phyloP scores from a whole-genome alignment of 1,140 invertebrate genomes.

The Oryctes rhinoceros region DNA sequence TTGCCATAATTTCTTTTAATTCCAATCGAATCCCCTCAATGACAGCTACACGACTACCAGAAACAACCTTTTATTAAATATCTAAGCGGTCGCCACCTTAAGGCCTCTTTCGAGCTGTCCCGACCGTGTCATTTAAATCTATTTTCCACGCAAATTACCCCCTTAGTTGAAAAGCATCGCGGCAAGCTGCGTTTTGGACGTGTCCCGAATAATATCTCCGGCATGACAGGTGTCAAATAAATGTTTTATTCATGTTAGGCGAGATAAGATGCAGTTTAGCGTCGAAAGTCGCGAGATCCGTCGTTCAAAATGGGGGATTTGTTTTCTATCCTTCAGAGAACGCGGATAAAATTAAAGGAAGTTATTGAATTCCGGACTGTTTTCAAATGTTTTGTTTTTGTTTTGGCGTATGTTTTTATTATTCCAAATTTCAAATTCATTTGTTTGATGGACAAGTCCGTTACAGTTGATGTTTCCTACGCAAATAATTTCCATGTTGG shows the following conservation, averaged over 20 bases:
- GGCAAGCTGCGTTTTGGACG: background rate
- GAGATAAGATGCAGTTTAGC: background rate
- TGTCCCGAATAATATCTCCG: background rate
- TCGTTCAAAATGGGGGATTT: constrained; percentile 4
- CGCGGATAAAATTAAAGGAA: background rate
- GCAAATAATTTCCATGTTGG: no score
- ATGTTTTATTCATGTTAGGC: background rate
- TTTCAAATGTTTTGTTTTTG: no score
- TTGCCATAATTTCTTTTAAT: no score
- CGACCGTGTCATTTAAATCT: background rate
- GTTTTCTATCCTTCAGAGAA: background rate
- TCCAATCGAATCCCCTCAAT: no score
- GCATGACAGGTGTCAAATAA: constrained; percentile 6
- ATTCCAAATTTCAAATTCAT: no score
- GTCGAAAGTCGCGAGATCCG: background rate
- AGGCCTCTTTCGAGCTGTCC: background rate
- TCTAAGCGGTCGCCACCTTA: background rate
- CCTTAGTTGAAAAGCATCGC: background rate
- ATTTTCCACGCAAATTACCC: constrained; percentile 13
- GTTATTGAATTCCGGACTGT: no score
- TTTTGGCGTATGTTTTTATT: no score
- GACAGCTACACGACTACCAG: background rate
- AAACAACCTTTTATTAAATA: background rate
- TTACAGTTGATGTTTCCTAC: no score
- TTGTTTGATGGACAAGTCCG: no score